Evolutionary conservation across 2,888 invertebrate genomes (phyloP).

Genomic region (Troglohyphantes excavatus): DNA sequence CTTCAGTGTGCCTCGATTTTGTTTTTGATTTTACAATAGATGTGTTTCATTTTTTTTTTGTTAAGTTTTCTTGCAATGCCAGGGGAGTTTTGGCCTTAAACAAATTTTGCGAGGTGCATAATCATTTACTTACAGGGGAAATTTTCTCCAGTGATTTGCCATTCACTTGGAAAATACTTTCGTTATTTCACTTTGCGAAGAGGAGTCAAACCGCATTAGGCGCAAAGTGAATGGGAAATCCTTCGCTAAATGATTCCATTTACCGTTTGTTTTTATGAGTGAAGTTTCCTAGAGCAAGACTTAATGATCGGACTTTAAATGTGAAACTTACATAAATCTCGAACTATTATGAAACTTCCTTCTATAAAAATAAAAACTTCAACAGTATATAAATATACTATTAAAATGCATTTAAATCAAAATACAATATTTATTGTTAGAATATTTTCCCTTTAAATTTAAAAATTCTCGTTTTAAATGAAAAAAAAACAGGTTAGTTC

Average conservation of each 20-base stretch:
- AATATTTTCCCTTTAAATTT: no score
- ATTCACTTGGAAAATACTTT: slow-evolving; percentile 4
- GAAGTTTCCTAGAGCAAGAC: background rate
- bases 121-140: slow-evolving; percentile 42
- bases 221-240: background rate
- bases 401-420: no score
- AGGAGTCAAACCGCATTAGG: slow-evolving; percentile 7
- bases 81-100: slow-evolving; percentile 27
- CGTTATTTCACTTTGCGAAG: background rate
- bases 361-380: no score
- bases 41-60: slow-evolving; percentile 13
- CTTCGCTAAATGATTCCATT: background rate
- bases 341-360: no score
- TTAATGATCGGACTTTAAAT: no score
- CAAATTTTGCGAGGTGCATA: slow-evolving; percentile 29
- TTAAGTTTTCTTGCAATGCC: background rate
- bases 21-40: slow-evolving; percentile 25
- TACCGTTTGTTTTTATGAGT: background rate
- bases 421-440: no score
- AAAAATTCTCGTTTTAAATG: no score
- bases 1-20: background rate
- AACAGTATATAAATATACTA: no score
- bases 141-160: slow-evolving; percentile 23
- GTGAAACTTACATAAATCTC: no score
- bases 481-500: no score